Evolutionary conservation across 2,888 invertebrate species (phyloP), one percentile per base, ranked within the genome.

Genomic region (Hermaeophaga mercurialis): DNA sequence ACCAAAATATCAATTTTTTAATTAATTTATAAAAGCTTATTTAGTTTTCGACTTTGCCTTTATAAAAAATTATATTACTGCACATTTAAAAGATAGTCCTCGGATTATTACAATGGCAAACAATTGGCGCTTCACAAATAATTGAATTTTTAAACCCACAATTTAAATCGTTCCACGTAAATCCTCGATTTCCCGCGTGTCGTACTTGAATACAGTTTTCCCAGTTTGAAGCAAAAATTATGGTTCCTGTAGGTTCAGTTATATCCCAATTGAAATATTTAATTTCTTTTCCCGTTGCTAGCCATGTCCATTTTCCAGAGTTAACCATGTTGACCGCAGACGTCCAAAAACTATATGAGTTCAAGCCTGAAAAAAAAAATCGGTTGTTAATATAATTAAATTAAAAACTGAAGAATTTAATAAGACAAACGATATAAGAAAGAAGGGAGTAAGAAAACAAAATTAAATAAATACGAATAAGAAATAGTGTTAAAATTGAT

Each of bases 161-260:
- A 18, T 44, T 43, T 33, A 58, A 38, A 38, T 58, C 58, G 18
- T 58, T 58, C 58, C 58, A 58, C 7, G 58, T 58, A 26, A 58
- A 54, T 31, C 58, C 58, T 11, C 52, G 31, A 9, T 24, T 43
- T 15, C 52, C 54, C 19, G 54, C 58, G 12, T 54, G 53, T 15
- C 58, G 26, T 12, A 19, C 54, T 45, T 58, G 54, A 18, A 58
- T 58, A 33, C 58, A 58, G 12, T 54, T 34, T 26, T 58, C 58
- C n/a, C 43, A 48, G 24, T 15, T 43, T 5, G 43, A 19, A 4
- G 54, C 36, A 3, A 58, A 44, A 1, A 54, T 48, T 28, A 57
- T 38, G 12, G 19, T 54, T 24, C 52, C 52, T n/a, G 53, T 58
- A 8, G 58, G 58, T 34, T 58, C 58, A 3, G 31, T 19, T 33